Base-by-base conservation (phyloP, 2,797 vertebrate species). In the Cichlasoma orientale region DNA sequence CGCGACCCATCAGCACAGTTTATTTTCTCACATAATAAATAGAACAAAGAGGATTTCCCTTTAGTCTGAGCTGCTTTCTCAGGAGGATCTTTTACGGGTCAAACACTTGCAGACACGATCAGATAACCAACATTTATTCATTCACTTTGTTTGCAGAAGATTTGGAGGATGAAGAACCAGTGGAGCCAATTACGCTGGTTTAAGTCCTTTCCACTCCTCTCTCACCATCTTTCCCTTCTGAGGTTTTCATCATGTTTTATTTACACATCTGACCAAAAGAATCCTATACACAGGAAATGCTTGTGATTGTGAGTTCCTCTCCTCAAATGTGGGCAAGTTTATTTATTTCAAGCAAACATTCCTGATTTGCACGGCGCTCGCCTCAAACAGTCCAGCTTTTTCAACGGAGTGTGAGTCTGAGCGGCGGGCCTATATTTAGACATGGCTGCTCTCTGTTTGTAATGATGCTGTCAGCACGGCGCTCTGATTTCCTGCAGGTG, bases 321-420 rank as follows among this genome's bases (percentile, higher is more conserved):
- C 92, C 96, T 96, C 93, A 95, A 97, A 97, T 96, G 96, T 96
- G 96, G 97, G 96, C 95, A 96, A 94, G 96, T 97, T 97, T 98
- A 97, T 97, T 98, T 98, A 97, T 97, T 97, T 97, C 96, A 96
- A 96, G 96, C 94, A 89, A 96, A 95, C 98, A 98, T 98, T 99
- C 97, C 97, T 97, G 96, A 96, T 97, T 95, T 83, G 95, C 96
- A 96, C 94, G 96, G 95, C 93, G 93, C 93, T 92, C 94, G 95
- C 94, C 95, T 71, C 88, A 91, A 92, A 88, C 80, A 73, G 33
- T 33, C 78, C 56, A 91, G 93, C 78, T 73, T 56, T 84, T 93
- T 94, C 89, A 87, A 93, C 92, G 21, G 5, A 50, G 12, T 7
- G 36, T 71, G 80, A 74, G 75, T 63, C 66, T 13, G 50, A 47